A percentile compares a stretch with the other conserved stretches of the same genome.
Evolutionary conservation across 2,113 vertebrate genomes (phyloP).

Genomic region (Gracilinanus agilis): DNA sequence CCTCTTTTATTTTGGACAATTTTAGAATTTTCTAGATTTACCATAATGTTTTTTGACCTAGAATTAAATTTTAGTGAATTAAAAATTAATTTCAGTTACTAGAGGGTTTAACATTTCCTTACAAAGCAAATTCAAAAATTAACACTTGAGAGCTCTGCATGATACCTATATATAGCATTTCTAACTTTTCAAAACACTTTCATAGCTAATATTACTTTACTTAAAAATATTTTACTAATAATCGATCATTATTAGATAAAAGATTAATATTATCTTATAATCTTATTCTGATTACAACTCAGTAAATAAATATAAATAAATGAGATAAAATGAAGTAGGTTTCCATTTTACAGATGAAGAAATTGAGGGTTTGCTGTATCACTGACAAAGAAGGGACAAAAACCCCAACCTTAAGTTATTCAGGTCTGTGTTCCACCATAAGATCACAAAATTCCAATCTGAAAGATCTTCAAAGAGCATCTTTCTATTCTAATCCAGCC

Average conservation of each 20-base stretch:
- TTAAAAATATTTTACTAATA: not conserved
- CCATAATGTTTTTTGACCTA: not conserved
- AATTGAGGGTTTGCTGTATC: not conserved
- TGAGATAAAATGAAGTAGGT: not conserved
- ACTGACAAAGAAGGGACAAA: not conserved
- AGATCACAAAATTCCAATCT: not conserved
- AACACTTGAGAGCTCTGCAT: not conserved
- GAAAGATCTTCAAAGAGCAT: not conserved
- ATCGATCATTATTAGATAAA: not conserved
- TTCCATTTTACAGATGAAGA: conserved; percentile 30
- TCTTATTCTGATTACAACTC: not conserved
- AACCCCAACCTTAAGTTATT: not conserved
- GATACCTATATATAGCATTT: not conserved
- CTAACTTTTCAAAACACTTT: conserved; percentile 54
- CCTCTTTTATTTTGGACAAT: not conserved
- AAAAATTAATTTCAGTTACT: conserved; percentile 12
- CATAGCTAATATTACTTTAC: not conserved
- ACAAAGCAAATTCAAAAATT: not conserved
- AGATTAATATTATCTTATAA: not conserved
- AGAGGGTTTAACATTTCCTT: not conserved
- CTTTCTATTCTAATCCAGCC: too few species aligned
- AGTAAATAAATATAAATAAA: not conserved
- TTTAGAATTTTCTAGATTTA: not conserved
- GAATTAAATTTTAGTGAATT: not conserved
- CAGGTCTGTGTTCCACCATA: not conserved